phyloP scores from a whole-genome alignment of 1,140 invertebrate species.

The Neelides sp. region DNA sequence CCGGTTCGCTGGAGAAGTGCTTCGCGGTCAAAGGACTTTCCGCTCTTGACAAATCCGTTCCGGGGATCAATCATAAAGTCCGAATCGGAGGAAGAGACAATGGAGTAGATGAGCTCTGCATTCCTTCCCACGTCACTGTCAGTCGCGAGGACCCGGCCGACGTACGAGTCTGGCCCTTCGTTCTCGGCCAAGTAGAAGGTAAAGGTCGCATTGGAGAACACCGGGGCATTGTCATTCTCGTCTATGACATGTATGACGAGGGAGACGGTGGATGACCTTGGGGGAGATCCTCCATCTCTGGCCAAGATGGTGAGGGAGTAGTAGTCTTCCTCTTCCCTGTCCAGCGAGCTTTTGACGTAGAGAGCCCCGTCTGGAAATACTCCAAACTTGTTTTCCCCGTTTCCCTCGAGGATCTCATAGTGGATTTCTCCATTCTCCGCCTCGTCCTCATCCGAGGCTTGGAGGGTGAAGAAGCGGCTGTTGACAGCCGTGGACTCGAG shows the following conservation, averaged over 20 bases:
- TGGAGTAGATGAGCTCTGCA: constrained; percentile 75
- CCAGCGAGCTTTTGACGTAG: constrained; percentile 66
- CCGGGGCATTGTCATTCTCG: constrained; percentile 89
- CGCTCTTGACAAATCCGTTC: constrained; percentile 81
- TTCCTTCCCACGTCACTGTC: constrained; percentile 83
- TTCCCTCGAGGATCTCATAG: constrained; percentile 70
- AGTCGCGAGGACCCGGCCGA: constrained; percentile 74
- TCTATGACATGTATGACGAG: constrained; percentile 84
- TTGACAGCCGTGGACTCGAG: constrained; percentile 80
- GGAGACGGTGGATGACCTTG: constrained; percentile 63
- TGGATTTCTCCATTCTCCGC: constrained; percentile 66
- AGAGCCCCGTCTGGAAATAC: constrained; percentile 80
- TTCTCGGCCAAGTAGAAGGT: constrained; percentile 76
- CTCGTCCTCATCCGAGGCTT: constrained; percentile 67
- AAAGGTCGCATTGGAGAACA: constrained; percentile 73
- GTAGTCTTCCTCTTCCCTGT: constrained; percentile 78
- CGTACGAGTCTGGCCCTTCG: constrained; percentile 71
- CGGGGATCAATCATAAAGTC: constrained; percentile 78
- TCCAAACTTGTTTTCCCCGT: constrained; percentile 67
- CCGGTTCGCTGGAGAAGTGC: constrained; percentile 59
- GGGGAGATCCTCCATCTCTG: constrained; percentile 57
- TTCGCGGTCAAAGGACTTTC: constrained; percentile 74
- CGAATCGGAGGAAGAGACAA: constrained; percentile 52
- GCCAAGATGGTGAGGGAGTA: constrained; percentile 75
- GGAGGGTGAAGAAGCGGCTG: constrained; percentile 70